phyloP scores from a whole-genome alignment of 2,113 vertebrate genomes.

The Gracilinanus agilis region DNA sequence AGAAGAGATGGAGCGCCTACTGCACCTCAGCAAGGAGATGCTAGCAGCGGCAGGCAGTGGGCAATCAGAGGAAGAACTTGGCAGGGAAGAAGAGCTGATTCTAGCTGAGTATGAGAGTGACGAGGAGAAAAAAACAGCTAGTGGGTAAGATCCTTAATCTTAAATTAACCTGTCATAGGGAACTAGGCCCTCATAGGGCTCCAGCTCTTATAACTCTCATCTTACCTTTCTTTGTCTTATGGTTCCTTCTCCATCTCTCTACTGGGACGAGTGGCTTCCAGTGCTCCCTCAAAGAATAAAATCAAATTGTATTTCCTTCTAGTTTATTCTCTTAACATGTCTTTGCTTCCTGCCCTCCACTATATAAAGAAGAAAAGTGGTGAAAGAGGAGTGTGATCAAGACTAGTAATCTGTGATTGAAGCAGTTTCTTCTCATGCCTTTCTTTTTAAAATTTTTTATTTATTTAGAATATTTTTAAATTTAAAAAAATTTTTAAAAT shows the following conservation, averaged over 20 bases:
- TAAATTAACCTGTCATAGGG: accelerated
- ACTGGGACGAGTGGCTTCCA: background rate
- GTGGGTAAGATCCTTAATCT: conserved; percentile 73
- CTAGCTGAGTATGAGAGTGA: conserved; percentile 96
- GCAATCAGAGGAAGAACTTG: conserved; percentile 75
- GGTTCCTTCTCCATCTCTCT: background rate
- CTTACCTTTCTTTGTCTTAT: background rate
- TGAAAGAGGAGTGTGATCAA: background rate
- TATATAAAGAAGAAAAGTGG: background rate
- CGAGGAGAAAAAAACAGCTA: conserved; percentile 87
- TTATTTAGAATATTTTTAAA: too few relatives aligned
- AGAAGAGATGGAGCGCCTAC: conserved; percentile 88
- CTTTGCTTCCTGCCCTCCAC: background rate
- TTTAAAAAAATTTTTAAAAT: too few relatives aligned
- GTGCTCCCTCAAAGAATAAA: background rate
- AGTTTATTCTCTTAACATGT: background rate
- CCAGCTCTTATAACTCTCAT: background rate
- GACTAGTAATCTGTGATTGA: background rate
- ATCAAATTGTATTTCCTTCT: background rate
- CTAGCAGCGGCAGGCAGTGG: conserved; percentile 64
- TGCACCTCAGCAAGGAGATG: conserved; percentile 89
- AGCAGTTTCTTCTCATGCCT: background rate
- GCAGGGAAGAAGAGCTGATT: conserved; percentile 91
- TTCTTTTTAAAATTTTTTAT: too few relatives aligned
- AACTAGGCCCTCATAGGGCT: accelerated